A percentile compares a stretch with the other conserved stretches of the same genome.
These are phyloP conservation scores for Lasioglossum leucozonium DNA, from an alignment of 2,888 invertebrate genomes.

Conservation along the genomic window DNA sequence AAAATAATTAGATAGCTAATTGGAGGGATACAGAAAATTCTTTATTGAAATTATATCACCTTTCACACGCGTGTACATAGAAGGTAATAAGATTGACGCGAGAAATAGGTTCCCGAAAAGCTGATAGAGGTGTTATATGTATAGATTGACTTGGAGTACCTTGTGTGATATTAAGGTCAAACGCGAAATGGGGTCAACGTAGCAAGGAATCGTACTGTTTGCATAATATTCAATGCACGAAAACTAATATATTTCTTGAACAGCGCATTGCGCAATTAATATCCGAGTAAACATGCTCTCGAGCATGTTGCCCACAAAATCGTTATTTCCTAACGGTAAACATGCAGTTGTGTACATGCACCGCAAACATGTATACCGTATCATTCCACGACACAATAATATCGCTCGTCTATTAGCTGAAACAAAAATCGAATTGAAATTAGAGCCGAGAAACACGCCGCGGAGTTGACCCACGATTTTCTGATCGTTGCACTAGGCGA, in stretches of 20 bases:
- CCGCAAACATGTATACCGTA: neutral
- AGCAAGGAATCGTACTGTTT: slow-evolving; percentile 64
- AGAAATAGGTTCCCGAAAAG: slow-evolving; percentile 35
- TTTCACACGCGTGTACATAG: neutral
- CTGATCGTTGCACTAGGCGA: slow-evolving; percentile 45
- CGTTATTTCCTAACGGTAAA: neutral
- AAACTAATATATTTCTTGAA: slow-evolving; percentile 46
- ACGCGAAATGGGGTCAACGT: slow-evolving; percentile 70
- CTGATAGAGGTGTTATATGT: slow-evolving; percentile 44
- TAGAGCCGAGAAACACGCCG: slow-evolving; percentile 49
- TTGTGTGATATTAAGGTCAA: slow-evolving; percentile 73
- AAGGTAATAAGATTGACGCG: neutral
- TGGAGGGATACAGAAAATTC: neutral
- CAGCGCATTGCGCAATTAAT: slow-evolving; percentile 1
- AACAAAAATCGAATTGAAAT: slow-evolving; percentile 34
- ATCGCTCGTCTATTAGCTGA: neutral
- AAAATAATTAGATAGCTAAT: slow-evolving; percentile 25
- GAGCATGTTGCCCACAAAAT: neutral
- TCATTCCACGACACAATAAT: neutral
- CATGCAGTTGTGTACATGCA: neutral
- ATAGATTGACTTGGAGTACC: slow-evolving; percentile 64
- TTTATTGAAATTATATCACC: neutral
- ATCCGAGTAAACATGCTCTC: neutral
- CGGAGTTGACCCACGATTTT: slow-evolving; percentile 40
- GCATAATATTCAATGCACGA: slow-evolving; percentile 57